Base-by-base conservation (phyloP, 1,140 invertebrate species). In the Papilio machaon region DNA sequence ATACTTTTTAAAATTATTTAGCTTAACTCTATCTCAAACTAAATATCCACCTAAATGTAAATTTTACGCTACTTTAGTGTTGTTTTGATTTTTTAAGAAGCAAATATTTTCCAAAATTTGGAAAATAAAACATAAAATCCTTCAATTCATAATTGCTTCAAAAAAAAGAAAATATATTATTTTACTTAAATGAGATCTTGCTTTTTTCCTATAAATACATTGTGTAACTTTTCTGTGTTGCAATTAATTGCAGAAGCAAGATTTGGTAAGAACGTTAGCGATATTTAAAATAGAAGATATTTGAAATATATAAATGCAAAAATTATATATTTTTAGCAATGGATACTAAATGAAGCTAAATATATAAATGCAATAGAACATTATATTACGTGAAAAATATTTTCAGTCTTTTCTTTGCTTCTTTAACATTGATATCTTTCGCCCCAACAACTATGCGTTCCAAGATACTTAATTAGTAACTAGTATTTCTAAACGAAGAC, bases 401-500 rank as follows among this genome's bases (percentile, higher is more conserved):
- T 81, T 49, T 88, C 87, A 88, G 87, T 88, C 87, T 88, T 88
- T 86, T 87, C 80, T 82, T 87, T 88, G 74, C 79, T 83, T 84
- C 74, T 75, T 80, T 73, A 52, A 58, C 52, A 76, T 67, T 80
- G 76, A 79, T 67, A 23, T 23, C 54, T 35, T 35, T 4, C 60
- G 38, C 23, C 60, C 60, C 11, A 35, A 67, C 23, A 30, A 70
- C 10, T 70, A 38, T 30, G 0, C 10, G 5, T 17, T 70, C 15
- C 23, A 70, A 35, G 13, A 70, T 38, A 70, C 64, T 49, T 75
- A 81, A 52, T 64, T 80, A 46, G 54, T 80, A 79, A 47, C 52
- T 19, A 82, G 73, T 52, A 64, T 70, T 79, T 76, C 15, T 81
- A 70, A 73, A 64, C 23, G 60, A 64, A 64, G 60, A 11, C 52